phyloP scores from a whole-genome alignment of 2,113 vertebrate species.

The Pterocles gutturalis region DNA sequence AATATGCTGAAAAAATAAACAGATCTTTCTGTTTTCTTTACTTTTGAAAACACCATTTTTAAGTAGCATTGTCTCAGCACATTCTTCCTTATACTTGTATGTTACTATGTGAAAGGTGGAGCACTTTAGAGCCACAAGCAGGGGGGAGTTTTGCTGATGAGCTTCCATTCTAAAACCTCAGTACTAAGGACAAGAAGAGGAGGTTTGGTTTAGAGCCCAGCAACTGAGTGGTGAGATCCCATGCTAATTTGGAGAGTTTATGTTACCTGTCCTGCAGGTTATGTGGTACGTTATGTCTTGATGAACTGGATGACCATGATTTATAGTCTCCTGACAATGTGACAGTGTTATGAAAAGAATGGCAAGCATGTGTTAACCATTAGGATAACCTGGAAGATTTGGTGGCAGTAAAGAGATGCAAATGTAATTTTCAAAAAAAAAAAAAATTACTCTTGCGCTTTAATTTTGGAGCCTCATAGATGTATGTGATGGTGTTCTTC shows the following conservation, averaged over 20 bases:
- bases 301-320: background rate
- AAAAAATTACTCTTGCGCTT: background rate
- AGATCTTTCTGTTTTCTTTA: background rate
- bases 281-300: background rate
- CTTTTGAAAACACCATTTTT: background rate
- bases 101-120: background rate
- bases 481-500: background rate
- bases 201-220: conserved; percentile 18
- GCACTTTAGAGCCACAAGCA: background rate
- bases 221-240: background rate
- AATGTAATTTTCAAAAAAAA: background rate
- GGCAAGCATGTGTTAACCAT: background rate
- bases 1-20: background rate
- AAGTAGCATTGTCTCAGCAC: background rate
- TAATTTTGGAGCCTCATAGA: background rate
- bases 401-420: background rate
- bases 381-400: background rate
- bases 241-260: background rate
- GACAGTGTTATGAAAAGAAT: background rate
- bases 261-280: background rate
- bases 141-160: background rate
- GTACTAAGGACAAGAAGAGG: background rate
- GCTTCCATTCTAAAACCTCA: background rate
- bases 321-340: background rate
- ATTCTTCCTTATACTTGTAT: background rate